Evolutionary conservation across 2,888 invertebrate genomes (phyloP), one percentile per base, ranked within the genome.

Genomic region (Keiferia lycopersicella): DNA sequence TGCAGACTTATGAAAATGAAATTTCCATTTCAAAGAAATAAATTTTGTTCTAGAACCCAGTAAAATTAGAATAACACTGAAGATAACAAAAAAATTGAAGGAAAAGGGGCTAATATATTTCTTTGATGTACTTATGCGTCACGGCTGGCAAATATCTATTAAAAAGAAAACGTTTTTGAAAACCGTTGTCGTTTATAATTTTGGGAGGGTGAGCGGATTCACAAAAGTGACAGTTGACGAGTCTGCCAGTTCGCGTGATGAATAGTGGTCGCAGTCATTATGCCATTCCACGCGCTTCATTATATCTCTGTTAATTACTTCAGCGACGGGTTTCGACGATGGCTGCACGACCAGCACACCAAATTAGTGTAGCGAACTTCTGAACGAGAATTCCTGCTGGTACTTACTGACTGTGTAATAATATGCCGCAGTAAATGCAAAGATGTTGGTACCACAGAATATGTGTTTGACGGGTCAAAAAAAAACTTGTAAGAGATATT

Each of bases 231-330:
- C 87, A 85, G 81, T 66, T 86, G 87, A 83, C 83, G 76, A 83
- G 75, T 73, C 67, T 69, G 67, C 67, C 59, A 20, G 41, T 58
- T 76, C 77, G 83, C 84, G 83, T 87, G 82, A 83, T 83, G 82
- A 74, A 81, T 83, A 74, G 75, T 73, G 73, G 70, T 68, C 74
- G 68, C 78, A 22, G 60, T 14, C 51, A 87, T 88, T 89, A 89
- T 89, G 89, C 88, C 81, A 75, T 73, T 77, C 70, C 89, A 89
- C 88, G 88, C 78, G 76, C 77, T 70, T 78, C 87, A 88, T 88
- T 87, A 83, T 81, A 68, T 76, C 75, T 72, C 70, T 65, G 74
- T 78, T 86, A 88, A 88, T 88, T 87, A 83, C 80, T 83, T 79
- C 65, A 61, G 48, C 64, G 4, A 34, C n/a, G 18, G 30, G 56